Base-by-base conservation (phyloP, 2,113 vertebrate species). In the Amblyopsis rosae region DNA sequence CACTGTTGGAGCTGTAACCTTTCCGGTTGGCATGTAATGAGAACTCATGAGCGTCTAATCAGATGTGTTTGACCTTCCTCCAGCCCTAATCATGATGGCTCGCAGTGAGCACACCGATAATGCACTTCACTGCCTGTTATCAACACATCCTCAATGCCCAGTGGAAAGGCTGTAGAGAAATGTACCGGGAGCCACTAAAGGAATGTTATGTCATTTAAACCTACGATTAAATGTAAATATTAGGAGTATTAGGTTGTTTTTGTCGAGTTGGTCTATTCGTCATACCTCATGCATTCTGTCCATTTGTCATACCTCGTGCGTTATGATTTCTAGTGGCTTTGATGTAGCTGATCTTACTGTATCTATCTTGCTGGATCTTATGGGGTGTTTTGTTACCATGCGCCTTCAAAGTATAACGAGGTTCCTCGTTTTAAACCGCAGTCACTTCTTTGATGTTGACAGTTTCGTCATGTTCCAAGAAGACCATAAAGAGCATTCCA, bases 21-120 rank as follows among this genome's bases (percentile, higher is more conserved):
- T 79, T 76, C 72, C 67, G 69, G 83, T 66, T 55, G 9, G 61
- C 67, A 77, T 80, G 80, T 84, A 88, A 86, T 88, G 82, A 90
- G 87, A 89, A 88, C 85, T 87, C 84, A 83, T 74, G 76, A 87
- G 81, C 73, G 67, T 83, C 85, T 91, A 89, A 92, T 93, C 89
- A 82, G 83, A 91, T 85, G 84, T 84, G 77, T 65, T 78, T 82
- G 88, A 87, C 89, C 90, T 88, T 90, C 83, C 83, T 67, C 51
- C 13, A 77, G 79, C 82, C 62, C 78, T 88, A 86, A 91, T 87
- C 88, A 76, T 82, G 87, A 90, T 87, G 74, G 88, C 88, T 87
- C 77, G 83, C 80, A 84, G 82, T 87, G 85, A 89, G 78, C 88
- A 82, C 78, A 83, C 85, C 73, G 84, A 89, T 89, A 90, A 92